Percentiles rank a stretch among this genome's conserved stretches.
Evolutionary conservation across 2,797 vertebrate genomes (phyloP).

Genomic region (Phoxinus dragarum): DNA sequence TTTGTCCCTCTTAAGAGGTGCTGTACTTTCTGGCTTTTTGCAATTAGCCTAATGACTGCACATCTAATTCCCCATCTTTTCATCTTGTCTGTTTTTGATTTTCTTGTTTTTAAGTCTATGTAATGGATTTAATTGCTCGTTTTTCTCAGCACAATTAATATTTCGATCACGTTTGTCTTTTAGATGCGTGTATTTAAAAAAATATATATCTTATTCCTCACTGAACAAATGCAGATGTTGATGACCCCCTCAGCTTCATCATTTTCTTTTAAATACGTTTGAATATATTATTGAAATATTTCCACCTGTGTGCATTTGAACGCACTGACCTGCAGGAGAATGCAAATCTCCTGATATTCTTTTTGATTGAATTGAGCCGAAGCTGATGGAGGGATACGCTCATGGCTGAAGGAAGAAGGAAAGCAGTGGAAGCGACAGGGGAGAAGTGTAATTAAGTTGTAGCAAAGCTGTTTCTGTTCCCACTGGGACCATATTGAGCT

Average conservation of each 20-base stretch:
- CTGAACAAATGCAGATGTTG: background rate
- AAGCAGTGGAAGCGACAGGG: background rate
- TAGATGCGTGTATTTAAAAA: background rate
- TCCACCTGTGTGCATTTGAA: background rate
- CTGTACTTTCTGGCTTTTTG: constrained; percentile 20
- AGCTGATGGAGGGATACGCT: constrained; percentile 5
- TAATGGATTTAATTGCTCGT: constrained; percentile 51
- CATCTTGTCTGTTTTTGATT: constrained; percentile 26
- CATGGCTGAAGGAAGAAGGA: constrained; percentile 16
- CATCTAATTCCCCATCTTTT: constrained; percentile 20
- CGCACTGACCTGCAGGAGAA: constrained; percentile 15
- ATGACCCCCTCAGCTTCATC: background rate
- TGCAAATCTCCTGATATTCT: background rate
- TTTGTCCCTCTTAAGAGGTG: background rate
- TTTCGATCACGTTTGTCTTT: constrained; percentile 9
- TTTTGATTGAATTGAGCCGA: constrained; percentile 14
- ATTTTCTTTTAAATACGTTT: background rate
- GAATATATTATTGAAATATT: constrained; percentile 1
- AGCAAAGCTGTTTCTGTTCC: constrained; percentile 31
- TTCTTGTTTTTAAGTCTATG: constrained; percentile 9
- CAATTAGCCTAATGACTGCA: constrained; percentile 53
- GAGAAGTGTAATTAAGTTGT: constrained; percentile 38
- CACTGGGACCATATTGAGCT: constrained; percentile 10
- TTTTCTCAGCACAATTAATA: constrained; percentile 31
- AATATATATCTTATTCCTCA: background rate